A percentile compares a stretch with the other conserved stretches of the same genome.
These are phyloP conservation scores for Lepidothrix coronata DNA, from an alignment of 2,113 vertebrate genomes.

Conservation along the genomic window DNA sequence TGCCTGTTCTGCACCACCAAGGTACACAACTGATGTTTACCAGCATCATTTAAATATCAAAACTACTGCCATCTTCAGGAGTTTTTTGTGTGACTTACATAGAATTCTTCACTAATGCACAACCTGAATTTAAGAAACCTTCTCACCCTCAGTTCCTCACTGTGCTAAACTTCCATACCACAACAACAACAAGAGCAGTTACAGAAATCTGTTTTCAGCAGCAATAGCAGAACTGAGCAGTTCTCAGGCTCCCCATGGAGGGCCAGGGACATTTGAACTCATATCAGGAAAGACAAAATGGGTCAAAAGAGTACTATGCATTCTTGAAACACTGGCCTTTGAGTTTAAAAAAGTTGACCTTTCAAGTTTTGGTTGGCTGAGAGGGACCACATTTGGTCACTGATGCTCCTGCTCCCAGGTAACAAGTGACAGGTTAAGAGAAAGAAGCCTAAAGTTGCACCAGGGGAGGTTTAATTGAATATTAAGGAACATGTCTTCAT, in stretches of 20 bases:
- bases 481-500: neutral
- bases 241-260: neutral
- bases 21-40: neutral
- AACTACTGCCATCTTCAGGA: rapidly evolving
- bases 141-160: neutral
- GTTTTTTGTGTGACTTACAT: neutral
- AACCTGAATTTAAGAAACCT: neutral
- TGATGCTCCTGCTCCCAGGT: neutral
- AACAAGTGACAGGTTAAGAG: neutral
- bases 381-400: neutral
- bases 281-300: neutral
- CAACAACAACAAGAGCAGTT: neutral
- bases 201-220: neutral
- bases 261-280: neutral
- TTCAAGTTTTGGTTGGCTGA: neutral
- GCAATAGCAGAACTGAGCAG: neutral
- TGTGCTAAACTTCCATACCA: neutral
- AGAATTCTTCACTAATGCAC: neutral
- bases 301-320: neutral
- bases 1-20: neutral
- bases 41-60: neutral
- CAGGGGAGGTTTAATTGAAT: neutral
- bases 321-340: neutral
- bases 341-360: neutral
- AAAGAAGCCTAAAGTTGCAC: neutral